Percentiles rank a stretch among this genome's conserved stretches.
These are phyloP conservation scores for Scolopax rusticola DNA, from an alignment of 2,797 vertebrate genomes.

Conservation along the genomic window DNA sequence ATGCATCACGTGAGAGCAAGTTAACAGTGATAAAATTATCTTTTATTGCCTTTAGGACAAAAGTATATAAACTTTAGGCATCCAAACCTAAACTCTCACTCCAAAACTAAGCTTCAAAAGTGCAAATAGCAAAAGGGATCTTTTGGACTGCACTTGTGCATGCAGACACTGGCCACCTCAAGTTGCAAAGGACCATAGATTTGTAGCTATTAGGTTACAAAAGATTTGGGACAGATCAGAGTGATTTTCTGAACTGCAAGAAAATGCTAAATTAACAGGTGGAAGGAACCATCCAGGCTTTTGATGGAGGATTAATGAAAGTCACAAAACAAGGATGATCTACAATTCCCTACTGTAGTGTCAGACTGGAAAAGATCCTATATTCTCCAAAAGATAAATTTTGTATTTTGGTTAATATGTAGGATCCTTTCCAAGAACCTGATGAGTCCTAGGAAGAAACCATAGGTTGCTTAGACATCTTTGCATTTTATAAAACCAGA, in stretches of 20 bases:
- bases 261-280: background rate
- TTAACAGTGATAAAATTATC: background rate
- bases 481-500: background rate
- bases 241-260: background rate
- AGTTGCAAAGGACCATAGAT: background rate
- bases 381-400: background rate
- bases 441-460: background rate
- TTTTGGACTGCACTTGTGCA: background rate
- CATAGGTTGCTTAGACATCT: background rate
- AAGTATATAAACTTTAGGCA: background rate
- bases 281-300: background rate
- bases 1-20: background rate
- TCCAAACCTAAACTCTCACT: background rate
- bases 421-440: background rate
- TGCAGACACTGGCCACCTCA: background rate
- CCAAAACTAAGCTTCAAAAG: background rate
- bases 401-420: background rate
- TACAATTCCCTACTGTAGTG: background rate
- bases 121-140: background rate
- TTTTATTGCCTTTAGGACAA: background rate
- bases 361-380: background rate
- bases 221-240: background rate
- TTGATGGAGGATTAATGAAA: background rate
- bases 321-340: background rate
- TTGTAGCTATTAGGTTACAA: background rate